Percentiles rank a stretch among this genome's conserved stretches.
These are phyloP conservation scores for Apolygus lucorum DNA, from an alignment of 1,140 invertebrate genomes.

Conservation along the genomic window DNA sequence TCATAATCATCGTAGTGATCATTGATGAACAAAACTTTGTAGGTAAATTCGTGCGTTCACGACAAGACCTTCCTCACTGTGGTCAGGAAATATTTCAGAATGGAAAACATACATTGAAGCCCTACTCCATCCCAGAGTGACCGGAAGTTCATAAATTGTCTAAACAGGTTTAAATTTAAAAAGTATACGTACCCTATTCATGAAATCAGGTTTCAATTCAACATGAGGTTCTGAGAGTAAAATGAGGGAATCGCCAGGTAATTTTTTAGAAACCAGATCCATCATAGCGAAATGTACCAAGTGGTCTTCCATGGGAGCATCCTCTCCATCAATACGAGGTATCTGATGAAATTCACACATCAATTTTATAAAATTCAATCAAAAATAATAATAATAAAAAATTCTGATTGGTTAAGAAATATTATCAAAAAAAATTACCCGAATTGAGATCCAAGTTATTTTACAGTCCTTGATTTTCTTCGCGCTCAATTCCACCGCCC, in stretches of 20 bases:
- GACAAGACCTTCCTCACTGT: too few species aligned
- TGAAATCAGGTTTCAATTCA: constrained; percentile 65
- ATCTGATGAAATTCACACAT: constrained; percentile 30
- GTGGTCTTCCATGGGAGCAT: constrained; percentile 36
- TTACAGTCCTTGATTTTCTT: constrained; percentile 61
- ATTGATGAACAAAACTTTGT: too few species aligned
- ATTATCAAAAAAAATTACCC: constrained; percentile 39
- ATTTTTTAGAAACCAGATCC: constrained; percentile 61
- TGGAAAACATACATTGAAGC: too few species aligned
- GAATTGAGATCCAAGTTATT: constrained; percentile 61
- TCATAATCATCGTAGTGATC: too few species aligned
- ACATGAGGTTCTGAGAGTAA: constrained; percentile 54
- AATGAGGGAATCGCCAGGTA: constrained; percentile 58
- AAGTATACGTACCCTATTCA: constrained; percentile 58
- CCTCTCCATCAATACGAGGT: constrained; percentile 36
- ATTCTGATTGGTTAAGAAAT: not conserved
- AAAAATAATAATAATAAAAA: not conserved
- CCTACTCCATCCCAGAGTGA: too few species aligned
- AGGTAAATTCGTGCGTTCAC: too few species aligned
- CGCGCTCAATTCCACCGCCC: constrained; percentile 50
- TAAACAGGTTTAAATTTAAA: not conserved
- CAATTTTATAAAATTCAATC: not conserved
- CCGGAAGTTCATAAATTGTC: too few species aligned
- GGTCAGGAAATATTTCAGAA: too few species aligned
- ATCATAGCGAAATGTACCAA: constrained; percentile 56